A percentile compares a stretch with the other conserved stretches of the same genome.
Conservation (phyloP, 2,797 vertebrate genomes). For the Denticeps clupeoides region DNA sequence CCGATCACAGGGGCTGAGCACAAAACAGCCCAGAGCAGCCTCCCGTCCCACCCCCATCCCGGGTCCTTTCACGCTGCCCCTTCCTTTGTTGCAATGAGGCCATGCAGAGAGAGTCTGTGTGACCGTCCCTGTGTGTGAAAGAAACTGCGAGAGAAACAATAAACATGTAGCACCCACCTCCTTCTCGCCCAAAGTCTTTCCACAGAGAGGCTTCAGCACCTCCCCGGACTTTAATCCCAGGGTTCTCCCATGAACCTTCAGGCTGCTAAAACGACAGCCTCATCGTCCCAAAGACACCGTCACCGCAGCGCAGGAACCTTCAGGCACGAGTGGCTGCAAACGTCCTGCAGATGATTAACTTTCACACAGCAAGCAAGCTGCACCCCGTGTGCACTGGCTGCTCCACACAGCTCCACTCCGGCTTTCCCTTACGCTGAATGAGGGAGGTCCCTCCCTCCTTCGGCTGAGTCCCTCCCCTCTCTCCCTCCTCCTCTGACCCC, state of each 20-base stretch:
- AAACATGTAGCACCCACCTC: slow-evolving; percentile 48
- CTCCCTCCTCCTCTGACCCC: slow-evolving; percentile 20
- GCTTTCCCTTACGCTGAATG: slow-evolving; percentile 23
- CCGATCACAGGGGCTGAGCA: not conserved
- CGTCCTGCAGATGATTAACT: slow-evolving; percentile 55
- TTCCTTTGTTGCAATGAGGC: slow-evolving; percentile 45
- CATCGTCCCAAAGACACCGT: slow-evolving; percentile 37
- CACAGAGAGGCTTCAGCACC: slow-evolving; percentile 43
- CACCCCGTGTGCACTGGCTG: slow-evolving; percentile 11
- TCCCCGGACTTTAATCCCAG: slow-evolving; percentile 49
- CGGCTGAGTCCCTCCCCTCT: slow-evolving; percentile 23
- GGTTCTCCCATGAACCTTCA: slow-evolving; percentile 40
- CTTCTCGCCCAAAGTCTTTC: slow-evolving; percentile 41
- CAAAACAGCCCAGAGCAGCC: slow-evolving; percentile 3
- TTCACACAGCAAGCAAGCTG: slow-evolving; percentile 53
- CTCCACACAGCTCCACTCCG: not conserved
- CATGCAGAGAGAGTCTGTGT: slow-evolving; percentile 24
- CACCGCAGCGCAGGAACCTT: too few relatives aligned
- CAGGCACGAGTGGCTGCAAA: too few relatives aligned
- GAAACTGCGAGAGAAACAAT: slow-evolving; percentile 17
- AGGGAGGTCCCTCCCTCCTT: slow-evolving; percentile 42
- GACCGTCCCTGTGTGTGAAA: slow-evolving; percentile 10
- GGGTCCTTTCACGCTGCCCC: slow-evolving; percentile 43
- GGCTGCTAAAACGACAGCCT: slow-evolving; percentile 34
- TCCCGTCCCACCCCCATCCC: slow-evolving; percentile 8